Conservation (phyloP, 1,140 invertebrate species). For the Scaptomyza hsui region DNA sequence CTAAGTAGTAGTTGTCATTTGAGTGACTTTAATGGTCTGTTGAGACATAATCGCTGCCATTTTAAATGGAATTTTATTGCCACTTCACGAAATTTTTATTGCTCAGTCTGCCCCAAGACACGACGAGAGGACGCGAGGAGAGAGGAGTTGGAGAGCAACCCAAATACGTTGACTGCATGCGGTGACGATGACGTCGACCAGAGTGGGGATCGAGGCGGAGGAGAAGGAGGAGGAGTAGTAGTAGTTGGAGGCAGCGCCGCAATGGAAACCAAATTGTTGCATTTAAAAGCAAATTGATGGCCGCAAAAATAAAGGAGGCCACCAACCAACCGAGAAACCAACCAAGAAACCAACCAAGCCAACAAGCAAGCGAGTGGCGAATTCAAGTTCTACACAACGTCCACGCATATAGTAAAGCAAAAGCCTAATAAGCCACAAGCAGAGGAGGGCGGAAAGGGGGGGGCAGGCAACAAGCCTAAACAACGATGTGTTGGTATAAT, state of each 20-base stretch:
- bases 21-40: slow-evolving; percentile 84
- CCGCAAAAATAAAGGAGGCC: slow-evolving; percentile 80
- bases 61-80: slow-evolving; percentile 84
- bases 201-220: too few relatives aligned
- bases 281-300: slow-evolving; percentile 84
- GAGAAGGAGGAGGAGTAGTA: slow-evolving; percentile 5
- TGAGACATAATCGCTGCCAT: slow-evolving; percentile 84
- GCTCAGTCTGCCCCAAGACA: slow-evolving; percentile 34
- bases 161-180: slow-evolving; percentile 62
- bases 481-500: slow-evolving; percentile 83
- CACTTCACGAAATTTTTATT: slow-evolving; percentile 83
- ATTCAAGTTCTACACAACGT: slow-evolving; percentile 65
- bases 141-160: slow-evolving; percentile 21
- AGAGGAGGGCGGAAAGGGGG: not conserved
- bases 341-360: slow-evolving; percentile 45
- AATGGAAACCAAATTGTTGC: slow-evolving; percentile 80
- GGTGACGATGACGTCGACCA: slow-evolving; percentile 66
- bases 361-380: slow-evolving; percentile 47
- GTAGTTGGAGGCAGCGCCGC: slow-evolving; percentile 34
- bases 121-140: slow-evolving; percentile 5
- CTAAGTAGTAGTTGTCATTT: slow-evolving; percentile 84
- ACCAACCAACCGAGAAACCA: slow-evolving; percentile 60
- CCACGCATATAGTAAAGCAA: slow-evolving; percentile 64
- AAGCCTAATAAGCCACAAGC: slow-evolving; percentile 49
- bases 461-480: slow-evolving; percentile 51